phyloP scores from a whole-genome alignment of 2,888 invertebrate species.

The Lasioglossum leucozonium region DNA sequence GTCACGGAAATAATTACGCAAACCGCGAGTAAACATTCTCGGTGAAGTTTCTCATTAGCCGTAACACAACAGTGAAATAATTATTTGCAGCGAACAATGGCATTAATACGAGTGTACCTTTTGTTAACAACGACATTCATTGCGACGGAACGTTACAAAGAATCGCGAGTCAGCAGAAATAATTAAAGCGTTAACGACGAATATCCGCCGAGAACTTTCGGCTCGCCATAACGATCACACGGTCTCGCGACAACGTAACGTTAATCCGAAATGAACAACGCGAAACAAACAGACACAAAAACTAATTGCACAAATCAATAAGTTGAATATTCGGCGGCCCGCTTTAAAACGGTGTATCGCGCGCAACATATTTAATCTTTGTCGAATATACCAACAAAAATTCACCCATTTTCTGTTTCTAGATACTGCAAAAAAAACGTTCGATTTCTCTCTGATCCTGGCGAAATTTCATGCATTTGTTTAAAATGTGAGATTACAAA shows the following conservation, averaged over 20 bases:
- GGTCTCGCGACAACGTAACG: not conserved
- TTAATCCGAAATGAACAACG: not conserved
- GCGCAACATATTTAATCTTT: not conserved
- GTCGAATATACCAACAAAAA: not conserved
- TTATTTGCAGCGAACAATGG: not conserved
- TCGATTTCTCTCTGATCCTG: not conserved
- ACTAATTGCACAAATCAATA: not conserved
- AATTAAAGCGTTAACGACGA: conserved; percentile 6
- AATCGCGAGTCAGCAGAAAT: not conserved
- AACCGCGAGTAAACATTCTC: not conserved
- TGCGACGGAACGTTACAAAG: not conserved
- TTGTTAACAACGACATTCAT: not conserved
- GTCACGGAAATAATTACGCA: not conserved
- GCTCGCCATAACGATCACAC: not conserved
- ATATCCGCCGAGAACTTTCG: not conserved
- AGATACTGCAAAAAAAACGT: not conserved
- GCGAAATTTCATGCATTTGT: not conserved
- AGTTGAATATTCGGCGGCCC: not conserved
- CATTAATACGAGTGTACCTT: not conserved
- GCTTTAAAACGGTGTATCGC: not conserved
- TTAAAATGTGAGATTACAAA: not conserved
- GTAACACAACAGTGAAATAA: not conserved
- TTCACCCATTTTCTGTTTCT: not conserved
- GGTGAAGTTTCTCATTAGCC: conserved; percentile 4
- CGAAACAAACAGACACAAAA: not conserved